Percentiles rank a stretch among this genome's conserved stretches.
Conservation (phyloP, 2,888 invertebrate species). For the Entomobrya proxima region DNA sequence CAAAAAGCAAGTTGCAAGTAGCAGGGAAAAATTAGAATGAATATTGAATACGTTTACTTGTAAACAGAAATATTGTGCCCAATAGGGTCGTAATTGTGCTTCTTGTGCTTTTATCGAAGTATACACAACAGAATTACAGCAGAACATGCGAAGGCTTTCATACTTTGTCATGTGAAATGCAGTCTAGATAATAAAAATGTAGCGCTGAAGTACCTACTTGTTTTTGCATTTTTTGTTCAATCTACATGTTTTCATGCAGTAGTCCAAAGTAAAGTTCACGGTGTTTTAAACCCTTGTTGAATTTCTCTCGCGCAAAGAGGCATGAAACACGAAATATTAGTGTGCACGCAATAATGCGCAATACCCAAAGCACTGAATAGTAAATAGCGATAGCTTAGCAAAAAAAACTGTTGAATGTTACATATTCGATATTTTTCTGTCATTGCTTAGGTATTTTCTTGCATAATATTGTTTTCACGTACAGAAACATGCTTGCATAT, state of each 20-base stretch:
- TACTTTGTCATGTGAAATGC: background rate
- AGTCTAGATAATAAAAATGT: background rate
- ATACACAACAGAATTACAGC: background rate
- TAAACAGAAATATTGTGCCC: background rate
- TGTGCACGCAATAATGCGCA: constrained; percentile 47
- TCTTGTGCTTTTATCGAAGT: background rate
- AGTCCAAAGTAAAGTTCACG: too few species aligned
- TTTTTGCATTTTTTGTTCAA: background rate
- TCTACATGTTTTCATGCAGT: too few species aligned
- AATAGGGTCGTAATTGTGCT: background rate
- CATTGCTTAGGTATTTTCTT: too few species aligned
- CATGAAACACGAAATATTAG: constrained; percentile 48
- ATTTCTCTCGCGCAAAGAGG: constrained; percentile 48
- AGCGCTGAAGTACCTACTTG: background rate
- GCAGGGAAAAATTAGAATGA: background rate
- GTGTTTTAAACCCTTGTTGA: background rate
- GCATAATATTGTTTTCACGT: too few species aligned
- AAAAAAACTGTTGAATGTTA: background rate
- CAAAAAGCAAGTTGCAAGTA: too few species aligned
- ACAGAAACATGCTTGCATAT: too few species aligned
- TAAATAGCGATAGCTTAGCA: background rate
- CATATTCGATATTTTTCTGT: too few species aligned
- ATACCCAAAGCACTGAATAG: background rate
- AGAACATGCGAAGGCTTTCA: background rate
- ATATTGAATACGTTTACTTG: background rate